Evolutionary conservation across 1,140 invertebrate genomes (phyloP).

Genomic region (Leguminivora glycinivorella): DNA sequence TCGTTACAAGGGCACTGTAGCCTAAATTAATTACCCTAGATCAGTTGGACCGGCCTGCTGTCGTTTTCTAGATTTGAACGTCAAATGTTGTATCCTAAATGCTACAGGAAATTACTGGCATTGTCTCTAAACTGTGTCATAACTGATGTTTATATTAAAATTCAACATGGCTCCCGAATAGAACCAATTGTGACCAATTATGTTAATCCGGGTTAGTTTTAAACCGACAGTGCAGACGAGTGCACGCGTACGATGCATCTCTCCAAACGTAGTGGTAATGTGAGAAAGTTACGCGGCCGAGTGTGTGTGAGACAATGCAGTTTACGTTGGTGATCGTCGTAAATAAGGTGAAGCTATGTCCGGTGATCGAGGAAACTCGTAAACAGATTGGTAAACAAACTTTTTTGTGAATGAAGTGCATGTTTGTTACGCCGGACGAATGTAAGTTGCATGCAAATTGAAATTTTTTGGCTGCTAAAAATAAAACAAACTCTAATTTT

Average conservation of each 20-base stretch:
- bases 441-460: no score
- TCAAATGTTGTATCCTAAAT: background rate
- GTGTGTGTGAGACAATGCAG: conserved; percentile 64
- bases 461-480: no score
- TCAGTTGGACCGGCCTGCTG: no score
- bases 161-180: conserved; percentile 45
- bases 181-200: conserved; percentile 67
- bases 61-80: no score
- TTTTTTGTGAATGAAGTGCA: background rate
- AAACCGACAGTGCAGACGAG: conserved; percentile 52
- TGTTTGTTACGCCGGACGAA: background rate
- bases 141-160: conserved; percentile 57
- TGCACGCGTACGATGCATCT: conserved; percentile 70
- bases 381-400: conserved; percentile 60
- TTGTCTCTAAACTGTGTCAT: background rate
- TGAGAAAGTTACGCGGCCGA: conserved; percentile 55
- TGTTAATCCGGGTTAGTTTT: conserved; percentile 72
- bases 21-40: background rate
- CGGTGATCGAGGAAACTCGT: conserved; percentile 58
- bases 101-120: background rate
- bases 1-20: background rate
- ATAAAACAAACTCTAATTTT: no score
- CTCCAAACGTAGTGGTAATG: conserved; percentile 54
- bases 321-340: conserved; percentile 73
- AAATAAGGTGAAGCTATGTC: conserved; percentile 70